phyloP scores from a whole-genome alignment of 2,113 vertebrate species.

The Aldabrachelys gigantea region DNA sequence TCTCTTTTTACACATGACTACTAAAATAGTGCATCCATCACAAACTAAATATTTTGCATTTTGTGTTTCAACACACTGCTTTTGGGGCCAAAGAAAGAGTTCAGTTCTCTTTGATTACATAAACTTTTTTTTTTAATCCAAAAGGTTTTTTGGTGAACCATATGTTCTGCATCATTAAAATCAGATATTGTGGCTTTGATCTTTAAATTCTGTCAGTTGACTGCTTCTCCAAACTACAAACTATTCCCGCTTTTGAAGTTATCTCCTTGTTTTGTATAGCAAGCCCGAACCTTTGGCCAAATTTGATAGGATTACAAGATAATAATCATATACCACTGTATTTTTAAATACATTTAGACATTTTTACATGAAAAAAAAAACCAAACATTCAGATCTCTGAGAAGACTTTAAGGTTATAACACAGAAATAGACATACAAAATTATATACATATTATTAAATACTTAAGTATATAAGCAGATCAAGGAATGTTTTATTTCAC shows the following conservation, averaged over 20 bases:
- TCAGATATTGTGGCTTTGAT: conserved; percentile 79
- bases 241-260: conserved; percentile 76
- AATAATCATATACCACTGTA: conserved; percentile 56
- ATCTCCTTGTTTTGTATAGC: conserved; percentile 67
- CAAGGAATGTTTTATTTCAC: neutral
- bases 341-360: conserved; percentile 34
- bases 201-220: conserved; percentile 75
- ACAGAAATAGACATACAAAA: neutral
- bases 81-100: conserved; percentile 68
- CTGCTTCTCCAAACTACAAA: conserved; percentile 74
- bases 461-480: neutral
- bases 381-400: neutral
- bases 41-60: conserved; percentile 40
- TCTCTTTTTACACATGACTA: conserved; percentile 18
- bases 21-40: neutral
- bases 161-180: conserved; percentile 82
- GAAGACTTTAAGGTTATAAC: neutral
- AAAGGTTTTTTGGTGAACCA: conserved; percentile 74
- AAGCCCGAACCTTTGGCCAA: conserved; percentile 66
- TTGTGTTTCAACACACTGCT: conserved; percentile 51
- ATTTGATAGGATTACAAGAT: conserved; percentile 75
- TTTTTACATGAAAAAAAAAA: neutral
- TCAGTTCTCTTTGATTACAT: conserved; percentile 74
- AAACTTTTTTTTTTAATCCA: conserved; percentile 73
- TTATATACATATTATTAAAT: neutral